Evolutionary conservation across 2,888 invertebrate genomes (phyloP).

Genomic region (Drosophila picticornis): DNA sequence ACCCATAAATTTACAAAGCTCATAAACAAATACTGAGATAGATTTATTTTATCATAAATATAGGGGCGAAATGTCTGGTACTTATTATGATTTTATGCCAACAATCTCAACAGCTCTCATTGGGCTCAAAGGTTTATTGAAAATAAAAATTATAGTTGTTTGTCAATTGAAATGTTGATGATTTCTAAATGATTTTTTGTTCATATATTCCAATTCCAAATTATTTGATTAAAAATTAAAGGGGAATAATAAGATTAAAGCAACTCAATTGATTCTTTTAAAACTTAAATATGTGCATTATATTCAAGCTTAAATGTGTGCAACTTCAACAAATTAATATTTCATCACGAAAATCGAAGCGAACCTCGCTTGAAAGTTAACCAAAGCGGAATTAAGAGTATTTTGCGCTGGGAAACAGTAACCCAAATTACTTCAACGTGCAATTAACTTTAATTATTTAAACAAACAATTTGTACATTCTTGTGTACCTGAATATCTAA

Average conservation of each 20-base stretch:
- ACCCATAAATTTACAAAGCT: neutral
- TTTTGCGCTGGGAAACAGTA: neutral
- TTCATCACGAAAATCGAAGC: neutral
- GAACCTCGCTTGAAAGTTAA: neutral
- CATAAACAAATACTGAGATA: neutral
- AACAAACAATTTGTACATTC: constrained; percentile 1
- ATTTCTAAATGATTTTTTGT: neutral
- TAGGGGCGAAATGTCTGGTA: neutral
- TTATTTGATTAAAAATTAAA: neutral
- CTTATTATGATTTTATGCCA: neutral
- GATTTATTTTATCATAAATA: neutral
- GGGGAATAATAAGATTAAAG: neutral
- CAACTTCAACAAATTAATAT: neutral
- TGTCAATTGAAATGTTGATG: no score
- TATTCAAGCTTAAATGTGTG: neutral
- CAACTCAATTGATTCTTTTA: neutral
- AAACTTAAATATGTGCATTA: neutral
- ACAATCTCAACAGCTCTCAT: neutral
- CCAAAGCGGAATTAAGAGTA: neutral
- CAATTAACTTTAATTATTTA: constrained; percentile 3
- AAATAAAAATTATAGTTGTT: neutral
- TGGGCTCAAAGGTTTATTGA: neutral
- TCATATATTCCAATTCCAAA: neutral
- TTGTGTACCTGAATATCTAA: neutral
- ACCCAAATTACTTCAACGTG: neutral